Evolutionary conservation across 2,888 invertebrate species (phyloP).

Genomic region (Rhagonycha fulva): DNA sequence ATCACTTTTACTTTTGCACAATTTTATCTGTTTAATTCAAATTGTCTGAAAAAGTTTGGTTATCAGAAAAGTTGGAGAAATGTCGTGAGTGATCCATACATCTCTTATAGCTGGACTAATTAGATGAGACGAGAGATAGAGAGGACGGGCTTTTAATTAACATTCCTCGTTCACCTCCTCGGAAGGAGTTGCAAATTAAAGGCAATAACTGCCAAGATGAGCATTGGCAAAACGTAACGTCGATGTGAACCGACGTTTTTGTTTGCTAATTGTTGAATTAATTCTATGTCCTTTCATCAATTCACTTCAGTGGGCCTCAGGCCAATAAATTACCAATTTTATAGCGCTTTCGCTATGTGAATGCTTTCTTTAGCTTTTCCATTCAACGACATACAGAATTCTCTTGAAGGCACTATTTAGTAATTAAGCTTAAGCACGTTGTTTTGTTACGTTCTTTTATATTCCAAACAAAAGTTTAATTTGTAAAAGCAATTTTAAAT

Average conservation of each 20-base stretch:
- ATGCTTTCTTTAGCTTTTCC: slow-evolving; percentile 35
- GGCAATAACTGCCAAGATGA: slow-evolving; percentile 56
- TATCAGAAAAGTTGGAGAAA: slow-evolving; percentile 20
- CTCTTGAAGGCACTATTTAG: slow-evolving; percentile 19
- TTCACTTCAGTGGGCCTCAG: slow-evolving; percentile 39
- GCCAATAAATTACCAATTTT: slow-evolving; percentile 41
- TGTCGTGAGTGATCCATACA: slow-evolving; percentile 41
- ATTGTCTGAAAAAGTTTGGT: slow-evolving; percentile 2
- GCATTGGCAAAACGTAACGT: slow-evolving; percentile 49
- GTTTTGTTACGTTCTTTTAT: background rate
- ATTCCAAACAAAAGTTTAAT: background rate
- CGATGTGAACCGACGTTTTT: slow-evolving; percentile 51
- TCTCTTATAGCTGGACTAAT: slow-evolving; percentile 41
- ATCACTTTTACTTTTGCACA: background rate
- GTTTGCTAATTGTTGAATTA: slow-evolving; percentile 56
- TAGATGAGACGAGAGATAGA: slow-evolving; percentile 46
- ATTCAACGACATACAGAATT: slow-evolving; percentile 26
- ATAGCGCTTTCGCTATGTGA: slow-evolving; percentile 37
- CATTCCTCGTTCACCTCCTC: slow-evolving; percentile 55
- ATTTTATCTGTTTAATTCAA: background rate
- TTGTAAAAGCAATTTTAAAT: background rate
- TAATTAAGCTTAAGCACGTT: slow-evolving; percentile 13
- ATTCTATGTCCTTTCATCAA: slow-evolving; percentile 51
- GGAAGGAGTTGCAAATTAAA: slow-evolving; percentile 55
- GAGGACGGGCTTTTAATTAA: slow-evolving; percentile 55